Percentiles rank a stretch among this genome's conserved stretches.
Conservation (phyloP, 2,113 vertebrate species). For the Dicerorhinus sumatrensis region DNA sequence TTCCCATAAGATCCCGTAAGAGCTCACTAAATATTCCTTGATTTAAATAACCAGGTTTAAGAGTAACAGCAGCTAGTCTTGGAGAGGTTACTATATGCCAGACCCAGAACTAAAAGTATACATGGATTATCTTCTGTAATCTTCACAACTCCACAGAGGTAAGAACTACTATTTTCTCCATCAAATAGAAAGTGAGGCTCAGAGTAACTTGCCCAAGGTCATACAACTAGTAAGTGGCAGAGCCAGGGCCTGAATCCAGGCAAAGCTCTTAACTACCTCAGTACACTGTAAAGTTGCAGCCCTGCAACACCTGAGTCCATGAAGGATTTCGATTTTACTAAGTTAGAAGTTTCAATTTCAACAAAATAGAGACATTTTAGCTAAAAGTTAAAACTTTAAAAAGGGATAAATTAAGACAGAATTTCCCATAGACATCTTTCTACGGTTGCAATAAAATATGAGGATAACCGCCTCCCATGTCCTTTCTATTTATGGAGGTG, state of each 20-base stretch:
- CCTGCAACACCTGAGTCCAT: not conserved
- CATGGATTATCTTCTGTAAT: not conserved
- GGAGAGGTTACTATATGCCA: not conserved
- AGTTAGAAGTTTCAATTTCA: slow-evolving; percentile 41
- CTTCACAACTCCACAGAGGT: not conserved
- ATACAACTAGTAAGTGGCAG: not conserved
- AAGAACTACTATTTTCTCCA: not conserved
- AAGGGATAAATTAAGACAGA: not conserved
- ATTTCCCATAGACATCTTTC: not conserved
- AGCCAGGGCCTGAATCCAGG: not conserved
- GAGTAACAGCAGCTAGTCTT: not conserved
- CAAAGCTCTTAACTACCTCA: not conserved
- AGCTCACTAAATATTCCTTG: slow-evolving; percentile 24
- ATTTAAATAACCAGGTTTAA: slow-evolving; percentile 48
- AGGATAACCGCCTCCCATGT: not conserved
- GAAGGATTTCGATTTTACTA: not conserved
- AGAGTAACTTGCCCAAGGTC: slow-evolving; percentile 59
- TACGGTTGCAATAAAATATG: not conserved
- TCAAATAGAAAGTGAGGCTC: slow-evolving; percentile 38
- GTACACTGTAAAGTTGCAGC: not conserved
- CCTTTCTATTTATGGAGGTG: slow-evolving; percentile 30
- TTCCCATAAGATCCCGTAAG: not conserved
- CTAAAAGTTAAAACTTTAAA: slow-evolving; percentile 19
- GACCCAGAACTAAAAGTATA: not conserved
- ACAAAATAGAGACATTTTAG: not conserved